Conservation (phyloP, 1,140 invertebrate species). For the Procambarus clarkii region DNA sequence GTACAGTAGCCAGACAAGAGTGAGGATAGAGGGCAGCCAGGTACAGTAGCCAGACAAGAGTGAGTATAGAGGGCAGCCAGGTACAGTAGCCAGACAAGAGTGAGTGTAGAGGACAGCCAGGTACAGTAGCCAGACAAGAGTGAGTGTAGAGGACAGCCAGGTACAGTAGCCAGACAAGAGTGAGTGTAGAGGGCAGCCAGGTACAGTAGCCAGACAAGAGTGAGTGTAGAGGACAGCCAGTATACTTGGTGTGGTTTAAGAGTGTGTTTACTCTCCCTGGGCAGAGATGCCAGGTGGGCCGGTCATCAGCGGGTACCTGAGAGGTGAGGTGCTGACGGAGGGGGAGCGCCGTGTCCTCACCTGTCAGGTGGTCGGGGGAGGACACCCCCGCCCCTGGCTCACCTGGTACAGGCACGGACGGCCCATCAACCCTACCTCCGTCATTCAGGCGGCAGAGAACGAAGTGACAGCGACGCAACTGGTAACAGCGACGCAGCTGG, state of each 20-base stretch:
- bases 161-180: too few relatives aligned
- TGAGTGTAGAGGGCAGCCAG: too few relatives aligned
- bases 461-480: background rate
- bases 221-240: too few relatives aligned
- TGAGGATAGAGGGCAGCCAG: too few relatives aligned
- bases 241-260: background rate
- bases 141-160: too few relatives aligned
- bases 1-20: too few relatives aligned
- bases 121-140: too few relatives aligned
- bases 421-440: slow-evolving; percentile 77
- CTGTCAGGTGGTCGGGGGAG: slow-evolving; percentile 90
- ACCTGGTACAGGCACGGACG: slow-evolving; percentile 85
- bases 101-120: too few relatives aligned
- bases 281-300: slow-evolving; percentile 93
- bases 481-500: slow-evolving; percentile 11
- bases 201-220: too few relatives aligned
- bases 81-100: too few relatives aligned
- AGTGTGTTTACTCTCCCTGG: background rate
- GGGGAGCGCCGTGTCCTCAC: slow-evolving; percentile 90
- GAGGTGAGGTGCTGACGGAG: slow-evolving; percentile 85
- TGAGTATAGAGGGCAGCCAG: too few relatives aligned
- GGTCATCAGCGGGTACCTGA: slow-evolving; percentile 89
- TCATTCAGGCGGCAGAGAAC: slow-evolving; percentile 80
- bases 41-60: too few relatives aligned
- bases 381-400: slow-evolving; percentile 93